phyloP scores from a whole-genome alignment of 2,113 vertebrate species.

The Neotoma lepida region DNA sequence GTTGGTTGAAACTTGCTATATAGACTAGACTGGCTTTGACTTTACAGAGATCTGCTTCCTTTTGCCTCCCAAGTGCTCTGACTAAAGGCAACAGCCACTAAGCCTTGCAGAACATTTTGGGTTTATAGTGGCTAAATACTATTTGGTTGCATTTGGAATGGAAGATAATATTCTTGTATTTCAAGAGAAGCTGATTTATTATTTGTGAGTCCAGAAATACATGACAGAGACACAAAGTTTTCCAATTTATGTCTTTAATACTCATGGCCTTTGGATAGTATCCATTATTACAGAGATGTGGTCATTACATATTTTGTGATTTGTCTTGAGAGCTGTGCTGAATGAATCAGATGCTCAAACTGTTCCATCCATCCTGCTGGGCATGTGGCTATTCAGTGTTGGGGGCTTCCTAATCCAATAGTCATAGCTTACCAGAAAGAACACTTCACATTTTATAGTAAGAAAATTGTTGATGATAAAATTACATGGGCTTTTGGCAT shows the following conservation, averaged over 20 bases:
- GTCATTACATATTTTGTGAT: conserved; percentile 24
- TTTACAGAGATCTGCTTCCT: background rate
- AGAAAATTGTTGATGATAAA: conserved; percentile 11
- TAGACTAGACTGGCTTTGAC: background rate
- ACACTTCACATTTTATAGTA: conserved; percentile 2
- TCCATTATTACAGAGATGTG: conserved; percentile 19
- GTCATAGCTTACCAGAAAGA: background rate
- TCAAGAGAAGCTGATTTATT: conserved; percentile 8
- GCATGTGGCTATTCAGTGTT: background rate
- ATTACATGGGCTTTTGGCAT: conserved; percentile 15
- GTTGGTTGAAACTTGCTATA: background rate
- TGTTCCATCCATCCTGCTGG: background rate
- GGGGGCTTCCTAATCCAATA: background rate
- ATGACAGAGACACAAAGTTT: background rate
- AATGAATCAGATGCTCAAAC: background rate
- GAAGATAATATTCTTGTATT: background rate
- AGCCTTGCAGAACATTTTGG: background rate
- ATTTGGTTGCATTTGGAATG: conserved; percentile 43
- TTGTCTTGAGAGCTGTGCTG: background rate
- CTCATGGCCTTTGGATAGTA: conserved; percentile 13
- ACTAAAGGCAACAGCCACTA: background rate
- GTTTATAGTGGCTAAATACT: conserved; percentile 5
- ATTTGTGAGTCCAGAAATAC: background rate
- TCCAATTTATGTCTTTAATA: background rate
- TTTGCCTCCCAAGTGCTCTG: background rate